Percentiles rank a stretch among this genome's conserved stretches.
phyloP scores from a whole-genome alignment of 2,797 vertebrate genomes.

The Ispidina picta region DNA sequence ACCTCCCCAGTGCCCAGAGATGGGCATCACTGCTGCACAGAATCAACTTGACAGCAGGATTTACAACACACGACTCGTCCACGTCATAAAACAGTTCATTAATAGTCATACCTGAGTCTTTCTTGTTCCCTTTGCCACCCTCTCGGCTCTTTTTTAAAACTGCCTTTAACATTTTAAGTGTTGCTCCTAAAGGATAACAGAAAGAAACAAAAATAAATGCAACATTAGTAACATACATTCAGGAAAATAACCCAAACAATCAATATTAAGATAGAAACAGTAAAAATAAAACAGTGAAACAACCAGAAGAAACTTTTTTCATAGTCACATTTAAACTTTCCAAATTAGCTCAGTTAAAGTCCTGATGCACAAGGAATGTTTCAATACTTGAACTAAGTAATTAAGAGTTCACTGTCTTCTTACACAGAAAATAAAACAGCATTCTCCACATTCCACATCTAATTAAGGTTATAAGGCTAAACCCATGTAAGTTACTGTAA shows the following conservation, averaged over 20 bases:
- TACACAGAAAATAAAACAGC: conserved; percentile 77
- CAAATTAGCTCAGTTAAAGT: not conserved
- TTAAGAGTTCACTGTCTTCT: conserved; percentile 81
- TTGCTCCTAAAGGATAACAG: conserved; percentile 72
- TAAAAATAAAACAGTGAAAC: not conserved
- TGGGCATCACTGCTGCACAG: fast-evolving
- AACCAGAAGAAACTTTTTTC: not conserved
- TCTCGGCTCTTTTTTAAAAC: conserved; percentile 98
- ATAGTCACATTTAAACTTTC: conserved; percentile 4
- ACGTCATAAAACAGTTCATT: not conserved
- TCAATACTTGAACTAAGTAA: conserved; percentile 81
- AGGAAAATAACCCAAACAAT: not conserved
- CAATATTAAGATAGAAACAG: not conserved
- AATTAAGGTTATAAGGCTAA: conserved; percentile 84
- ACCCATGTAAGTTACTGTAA: conserved; percentile 47
- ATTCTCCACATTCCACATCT: conserved; percentile 87
- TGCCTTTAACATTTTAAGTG: conserved; percentile 92
- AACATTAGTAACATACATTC: not conserved
- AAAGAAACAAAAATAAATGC: conserved; percentile 41
- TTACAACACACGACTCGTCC: not conserved
- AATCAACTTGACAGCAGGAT: fast-evolving
- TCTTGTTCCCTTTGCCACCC: conserved; percentile 90
- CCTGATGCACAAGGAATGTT: conserved; percentile 75
- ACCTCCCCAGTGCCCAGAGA: fast-evolving
- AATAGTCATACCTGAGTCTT: conserved; percentile 88